Evolutionary conservation across 2,113 vertebrate species (phyloP), one percentile per base, ranked within the genome.

Genomic region (Percopsis transmontana): DNA sequence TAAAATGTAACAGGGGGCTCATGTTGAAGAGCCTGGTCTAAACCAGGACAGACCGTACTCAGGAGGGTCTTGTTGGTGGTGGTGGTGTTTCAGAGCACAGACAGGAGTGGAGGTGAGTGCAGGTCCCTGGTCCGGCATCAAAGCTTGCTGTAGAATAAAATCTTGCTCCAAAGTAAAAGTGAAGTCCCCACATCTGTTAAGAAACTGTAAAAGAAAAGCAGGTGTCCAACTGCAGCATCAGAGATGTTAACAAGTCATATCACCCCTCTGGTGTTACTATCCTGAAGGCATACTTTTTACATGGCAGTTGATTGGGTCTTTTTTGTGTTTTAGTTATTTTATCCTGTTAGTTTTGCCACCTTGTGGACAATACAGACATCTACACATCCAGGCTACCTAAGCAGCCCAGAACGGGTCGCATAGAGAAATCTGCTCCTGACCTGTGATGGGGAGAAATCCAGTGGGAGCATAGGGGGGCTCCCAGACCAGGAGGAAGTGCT

Each of bases 61-160:
- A 8, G 39, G 41, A 15, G n/a, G 16, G 53, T 53, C 54, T 21
- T 18, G 12, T 33, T 3, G 16, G 13, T 0, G 4, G 27, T 20
- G 42, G 75, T 93, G 85, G 79, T 94, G 92, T 71, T 95, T 96
- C 56, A 93, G 93, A 4, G 92, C 91, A 83, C 95, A 95, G 56
- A 97, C 81, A 15, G 96, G 95, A 24, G 96, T 98, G 0, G 95
- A 98, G 53, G 95, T 96, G 85, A 94, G 93, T 42, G 93, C 81
- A 68, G 94, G 94, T 86, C 92, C 91, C 27, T 33, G 27, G 87
- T 93, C 94, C 65, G 94, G 79, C 82, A 90, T 95, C 76, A 95
- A 88, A 44, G 27, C 27, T 33, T 33, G 27, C 27, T 33, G 27
- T 7, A 33, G 8, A 33, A 33, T 33, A 33, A 6, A 33, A 33